These are phyloP conservation scores for Melospiza georgiana DNA, from an alignment of 2,113 vertebrate species.

Conservation along the genomic window DNA sequence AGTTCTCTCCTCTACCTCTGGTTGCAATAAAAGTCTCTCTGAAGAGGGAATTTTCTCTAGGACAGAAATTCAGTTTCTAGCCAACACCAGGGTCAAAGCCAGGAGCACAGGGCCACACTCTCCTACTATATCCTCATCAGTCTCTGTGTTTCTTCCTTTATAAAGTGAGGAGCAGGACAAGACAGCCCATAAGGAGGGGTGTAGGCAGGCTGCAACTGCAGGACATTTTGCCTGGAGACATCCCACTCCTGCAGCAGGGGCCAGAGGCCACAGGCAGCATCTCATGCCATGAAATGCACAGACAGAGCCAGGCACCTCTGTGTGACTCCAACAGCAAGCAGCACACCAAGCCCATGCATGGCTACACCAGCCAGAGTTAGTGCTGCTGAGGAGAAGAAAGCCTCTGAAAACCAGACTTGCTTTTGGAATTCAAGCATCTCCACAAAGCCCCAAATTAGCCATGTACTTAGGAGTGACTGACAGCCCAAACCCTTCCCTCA, in stretches of 20 bases:
- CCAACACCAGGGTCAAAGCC: neutral
- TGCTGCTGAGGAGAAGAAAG: neutral
- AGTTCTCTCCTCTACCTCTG: neutral
- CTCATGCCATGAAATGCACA: neutral
- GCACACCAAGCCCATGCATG: neutral
- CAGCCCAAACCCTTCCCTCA: neutral
- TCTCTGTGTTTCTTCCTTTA: neutral
- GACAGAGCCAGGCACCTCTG: fast-evolving
- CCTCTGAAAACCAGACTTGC: neutral
- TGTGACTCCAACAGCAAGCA: neutral
- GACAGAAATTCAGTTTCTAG: neutral
- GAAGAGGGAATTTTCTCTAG: neutral
- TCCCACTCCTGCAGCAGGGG: neutral
- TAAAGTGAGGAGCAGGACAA: neutral
- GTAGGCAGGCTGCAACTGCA: neutral
- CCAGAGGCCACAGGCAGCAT: neutral
- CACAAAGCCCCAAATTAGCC: neutral
- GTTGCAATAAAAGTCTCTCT: neutral
- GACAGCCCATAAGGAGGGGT: neutral
- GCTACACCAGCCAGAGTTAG: neutral
- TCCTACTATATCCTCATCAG: neutral
- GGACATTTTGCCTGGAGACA: neutral
- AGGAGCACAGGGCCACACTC: neutral
- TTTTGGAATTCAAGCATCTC: neutral
- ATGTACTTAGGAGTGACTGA: neutral